These are phyloP conservation scores for Arctocebus calabarensis DNA, from an alignment of 2,797 vertebrate species.

Conservation along the genomic window DNA sequence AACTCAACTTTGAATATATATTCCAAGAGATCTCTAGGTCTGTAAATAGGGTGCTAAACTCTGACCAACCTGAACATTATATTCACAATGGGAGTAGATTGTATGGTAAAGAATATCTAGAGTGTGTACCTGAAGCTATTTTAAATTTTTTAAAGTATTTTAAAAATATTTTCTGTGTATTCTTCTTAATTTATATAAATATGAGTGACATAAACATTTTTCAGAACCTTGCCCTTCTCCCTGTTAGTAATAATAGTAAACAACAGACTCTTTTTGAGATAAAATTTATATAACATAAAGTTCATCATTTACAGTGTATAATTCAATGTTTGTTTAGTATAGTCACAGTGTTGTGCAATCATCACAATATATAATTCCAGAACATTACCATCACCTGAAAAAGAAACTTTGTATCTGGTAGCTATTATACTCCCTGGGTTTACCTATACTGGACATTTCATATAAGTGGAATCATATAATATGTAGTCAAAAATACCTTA, in stretches of 20 bases:
- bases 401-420: slow-evolving; percentile 5
- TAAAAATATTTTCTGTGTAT: not conserved
- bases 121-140: not conserved
- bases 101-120: not conserved
- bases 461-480: slow-evolving; percentile 21
- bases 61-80: slow-evolving; percentile 1
- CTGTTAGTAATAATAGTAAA: not conserved
- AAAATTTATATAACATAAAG: not conserved
- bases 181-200: slow-evolving; percentile 29
- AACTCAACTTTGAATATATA: slow-evolving; percentile 33
- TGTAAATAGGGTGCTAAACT: slow-evolving; percentile 32
- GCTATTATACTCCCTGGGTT: not conserved
- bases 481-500: not conserved
- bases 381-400: not conserved
- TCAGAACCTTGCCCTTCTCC: not conserved
- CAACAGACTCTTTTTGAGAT: not conserved
- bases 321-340: not conserved
- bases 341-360: not conserved
- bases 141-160: slow-evolving; percentile 29
- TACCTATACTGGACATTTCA: slow-evolving; percentile 30
- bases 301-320: not conserved
- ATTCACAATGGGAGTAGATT: slow-evolving; percentile 46
- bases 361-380: slow-evolving; percentile 3
- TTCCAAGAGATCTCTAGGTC: not conserved
- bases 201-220: slow-evolving; percentile 9